Base-by-base conservation (phyloP, 2,888 invertebrate genomes). In the Portevinia maculata region DNA sequence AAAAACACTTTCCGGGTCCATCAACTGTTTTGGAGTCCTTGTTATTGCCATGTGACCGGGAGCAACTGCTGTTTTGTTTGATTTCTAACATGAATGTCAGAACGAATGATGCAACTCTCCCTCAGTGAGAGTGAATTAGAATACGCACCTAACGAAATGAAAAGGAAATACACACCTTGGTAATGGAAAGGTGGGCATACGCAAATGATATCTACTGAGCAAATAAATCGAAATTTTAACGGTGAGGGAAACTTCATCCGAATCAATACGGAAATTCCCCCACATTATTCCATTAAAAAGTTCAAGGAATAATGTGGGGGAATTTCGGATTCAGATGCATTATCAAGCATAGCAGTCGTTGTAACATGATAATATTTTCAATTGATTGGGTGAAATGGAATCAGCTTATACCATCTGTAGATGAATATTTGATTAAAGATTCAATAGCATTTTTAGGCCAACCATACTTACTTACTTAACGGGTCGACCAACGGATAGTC, bases 81-180 rank as follows among this genome's bases (percentile, higher is more conserved):
- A 32, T 21, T 30, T 17, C 28, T 62, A 24, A 48, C 52, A 46
- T 32, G 69, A 6, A 48, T 53, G 57, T 41, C 69, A 74, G 62
- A 52, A 62, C 21, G 44, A 48, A 64, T 46, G 53, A 75, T 60
- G 75, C 30, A 81, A 81, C 57, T 9, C 52, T 52, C 44, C 11
- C 64, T 57, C 28, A 24, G 55, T 41, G 74, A 79, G 64, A 81
- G 74, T 81, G 74, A 64, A 69, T 69, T 64, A 50, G 39, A 70
- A 59, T 81, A 62, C 53, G 34, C 59, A 37, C 50, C 60, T 79
- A 81, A 75, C 70, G 79, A 81, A 81, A 81, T 75, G 48, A 81
- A 81, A 75, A 75, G 81, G 75, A 59, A 39, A 73, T 57, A 60
- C 59, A 44, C 44, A 9, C 24, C 50, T 69, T 64, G 9, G 8